Percentiles rank a stretch among this genome's conserved stretches.
Evolutionary conservation across 2,113 vertebrate genomes (phyloP).

Genomic region (Salvelinus alpinus): DNA sequence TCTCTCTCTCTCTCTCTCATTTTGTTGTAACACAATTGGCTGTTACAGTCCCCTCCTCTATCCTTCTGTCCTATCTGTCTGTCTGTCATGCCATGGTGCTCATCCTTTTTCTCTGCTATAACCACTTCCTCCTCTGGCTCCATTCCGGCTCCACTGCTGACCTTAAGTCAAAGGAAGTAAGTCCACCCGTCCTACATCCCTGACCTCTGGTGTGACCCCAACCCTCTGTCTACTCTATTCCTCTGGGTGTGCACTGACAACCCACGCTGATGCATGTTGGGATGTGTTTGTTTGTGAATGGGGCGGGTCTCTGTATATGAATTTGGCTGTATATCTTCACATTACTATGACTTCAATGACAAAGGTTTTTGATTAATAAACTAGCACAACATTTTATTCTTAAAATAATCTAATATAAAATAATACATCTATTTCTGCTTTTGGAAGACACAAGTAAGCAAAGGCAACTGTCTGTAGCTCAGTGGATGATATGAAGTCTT

Average conservation of each 20-base stretch:
- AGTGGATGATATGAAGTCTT: too few species aligned
- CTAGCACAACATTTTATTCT: not conserved
- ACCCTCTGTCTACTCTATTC: slow-evolving; percentile 14
- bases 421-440: not conserved
- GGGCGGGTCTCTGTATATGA: not conserved
- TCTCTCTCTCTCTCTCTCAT: slow-evolving; percentile 19
- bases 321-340: not conserved
- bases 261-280: slow-evolving; percentile 34
- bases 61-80: slow-evolving; percentile 55
- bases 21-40: slow-evolving; percentile 52
- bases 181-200: slow-evolving; percentile 47
- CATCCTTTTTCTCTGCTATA: slow-evolving; percentile 65
- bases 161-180: slow-evolving; percentile 81
- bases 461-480: not conserved
- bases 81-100: slow-evolving; percentile 35
- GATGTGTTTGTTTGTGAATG: not conserved
- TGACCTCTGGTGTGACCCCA: slow-evolving; percentile 30
- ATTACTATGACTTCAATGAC: not conserved
- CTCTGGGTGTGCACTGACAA: slow-evolving; percentile 15
- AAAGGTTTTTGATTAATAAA: not conserved
- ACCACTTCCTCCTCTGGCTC: slow-evolving; percentile 61
- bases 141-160: slow-evolving; percentile 63
- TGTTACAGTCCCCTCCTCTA: slow-evolving; percentile 53
- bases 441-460: not conserved
- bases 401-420: not conserved